Conservation (phyloP, 2,113 vertebrate species). For the Numida meleagris region DNA sequence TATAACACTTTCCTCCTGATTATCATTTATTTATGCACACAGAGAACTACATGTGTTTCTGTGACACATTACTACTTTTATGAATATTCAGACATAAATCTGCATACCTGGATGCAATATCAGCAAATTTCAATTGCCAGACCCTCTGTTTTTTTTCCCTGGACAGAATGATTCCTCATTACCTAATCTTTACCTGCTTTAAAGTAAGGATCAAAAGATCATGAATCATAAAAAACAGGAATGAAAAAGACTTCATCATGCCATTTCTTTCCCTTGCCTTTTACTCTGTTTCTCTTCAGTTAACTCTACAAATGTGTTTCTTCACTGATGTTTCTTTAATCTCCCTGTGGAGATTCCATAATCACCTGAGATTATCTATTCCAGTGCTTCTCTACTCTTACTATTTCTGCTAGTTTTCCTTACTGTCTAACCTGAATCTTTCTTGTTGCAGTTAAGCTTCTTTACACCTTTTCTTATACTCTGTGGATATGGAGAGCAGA, state of each 20-base stretch:
- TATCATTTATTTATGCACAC: neutral
- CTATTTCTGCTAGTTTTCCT: neutral
- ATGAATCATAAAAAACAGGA: neutral
- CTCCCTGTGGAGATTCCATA: neutral
- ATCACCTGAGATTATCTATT: neutral
- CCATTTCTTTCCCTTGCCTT: neutral
- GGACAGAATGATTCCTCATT: neutral
- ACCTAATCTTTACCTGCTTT: neutral
- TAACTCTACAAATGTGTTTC: neutral
- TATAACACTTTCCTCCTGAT: neutral
- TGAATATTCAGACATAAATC: neutral
- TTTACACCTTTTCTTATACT: neutral
- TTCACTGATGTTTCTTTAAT: slow-evolving; percentile 22
- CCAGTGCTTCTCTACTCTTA: neutral
- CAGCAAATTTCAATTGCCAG: neutral
- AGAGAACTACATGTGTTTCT: neutral
- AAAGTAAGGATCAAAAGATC: slow-evolving; percentile 5
- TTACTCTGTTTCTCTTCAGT: neutral
- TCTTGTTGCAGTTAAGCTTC: neutral
- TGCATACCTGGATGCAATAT: neutral
- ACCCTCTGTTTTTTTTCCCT: neutral
- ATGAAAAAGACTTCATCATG: neutral
- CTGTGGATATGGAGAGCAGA: neutral
- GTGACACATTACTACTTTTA: neutral
- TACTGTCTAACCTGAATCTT: neutral